A percentile compares a stretch with the other conserved stretches of the same genome.
Conservation (phyloP, 2,113 vertebrate genomes). For the Phalacrocorax pelagicus region DNA sequence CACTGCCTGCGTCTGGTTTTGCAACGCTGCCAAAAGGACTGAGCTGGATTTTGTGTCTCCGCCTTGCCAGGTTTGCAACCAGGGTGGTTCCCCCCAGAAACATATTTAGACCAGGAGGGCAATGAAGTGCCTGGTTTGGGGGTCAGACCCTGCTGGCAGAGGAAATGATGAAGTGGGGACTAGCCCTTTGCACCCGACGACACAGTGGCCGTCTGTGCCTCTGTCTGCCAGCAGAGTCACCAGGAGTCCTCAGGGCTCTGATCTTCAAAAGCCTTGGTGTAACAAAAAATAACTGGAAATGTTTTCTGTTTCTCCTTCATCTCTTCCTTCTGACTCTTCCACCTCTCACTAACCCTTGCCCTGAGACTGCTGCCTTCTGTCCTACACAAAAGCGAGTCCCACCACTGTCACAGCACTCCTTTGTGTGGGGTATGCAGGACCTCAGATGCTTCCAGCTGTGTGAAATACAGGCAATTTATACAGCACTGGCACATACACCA, state of each 20-base stretch:
- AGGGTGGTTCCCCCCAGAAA: neutral
- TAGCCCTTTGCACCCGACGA: neutral
- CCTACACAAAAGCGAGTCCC: fast-evolving
- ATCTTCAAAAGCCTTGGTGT: neutral
- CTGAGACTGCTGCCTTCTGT: neutral
- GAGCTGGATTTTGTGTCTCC: neutral
- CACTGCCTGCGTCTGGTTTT: neutral
- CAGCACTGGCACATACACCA: neutral
- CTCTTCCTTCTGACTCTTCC: neutral
- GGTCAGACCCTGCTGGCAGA: fast-evolving
- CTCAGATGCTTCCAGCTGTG: neutral
- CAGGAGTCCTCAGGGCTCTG: neutral
- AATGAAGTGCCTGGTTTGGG: neutral
- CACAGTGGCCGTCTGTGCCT: neutral
- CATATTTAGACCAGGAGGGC: fast-evolving
- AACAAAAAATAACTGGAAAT: neutral
- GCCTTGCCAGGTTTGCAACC: neutral
- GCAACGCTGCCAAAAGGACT: fast-evolving
- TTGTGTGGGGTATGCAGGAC: neutral
- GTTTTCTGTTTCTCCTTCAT: neutral
- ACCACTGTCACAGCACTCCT: neutral
- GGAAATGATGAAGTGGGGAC: neutral
- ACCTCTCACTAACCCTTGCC: fast-evolving
- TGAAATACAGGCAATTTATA: neutral
- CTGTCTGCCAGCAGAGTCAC: neutral